Evolutionary conservation across 2,113 vertebrate species (phyloP).

Genomic region (Neoarius graeffei): DNA sequence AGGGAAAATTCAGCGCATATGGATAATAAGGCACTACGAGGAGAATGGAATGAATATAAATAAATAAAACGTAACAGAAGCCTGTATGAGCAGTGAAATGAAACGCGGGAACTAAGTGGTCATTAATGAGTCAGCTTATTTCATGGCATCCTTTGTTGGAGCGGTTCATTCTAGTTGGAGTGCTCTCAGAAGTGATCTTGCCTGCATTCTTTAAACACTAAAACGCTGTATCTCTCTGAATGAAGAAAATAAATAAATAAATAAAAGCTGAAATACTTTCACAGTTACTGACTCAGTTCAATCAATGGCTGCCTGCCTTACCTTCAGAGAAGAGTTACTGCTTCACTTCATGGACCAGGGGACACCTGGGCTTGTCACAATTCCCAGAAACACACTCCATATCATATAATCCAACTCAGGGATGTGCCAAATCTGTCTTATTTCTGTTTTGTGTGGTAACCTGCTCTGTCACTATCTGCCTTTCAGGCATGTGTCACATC

Average conservation of each 20-base stretch:
- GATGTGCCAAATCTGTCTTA: constrained; percentile 20
- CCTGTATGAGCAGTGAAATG: constrained; percentile 9
- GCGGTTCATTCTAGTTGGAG: background rate
- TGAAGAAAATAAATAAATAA: background rate
- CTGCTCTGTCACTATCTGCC: background rate
- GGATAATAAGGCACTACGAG: background rate
- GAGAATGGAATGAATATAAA: background rate
- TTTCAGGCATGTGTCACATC: constrained; percentile 7
- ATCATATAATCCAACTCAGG: constrained; percentile 17
- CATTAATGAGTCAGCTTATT: constrained; percentile 49
- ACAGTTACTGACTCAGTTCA: constrained; percentile 52
- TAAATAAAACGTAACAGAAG: background rate
- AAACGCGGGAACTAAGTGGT: constrained; percentile 21
- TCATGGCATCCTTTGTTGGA: constrained; percentile 37
- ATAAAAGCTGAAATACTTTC: constrained; percentile 38
- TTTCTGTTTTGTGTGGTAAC: background rate
- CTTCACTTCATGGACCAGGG: constrained; percentile 35
- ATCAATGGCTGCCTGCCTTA: constrained; percentile 51
- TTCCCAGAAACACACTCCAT: constrained; percentile 43
- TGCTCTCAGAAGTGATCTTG: constrained; percentile 17
- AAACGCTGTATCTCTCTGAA: constrained; percentile 13
- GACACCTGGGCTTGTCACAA: constrained; percentile 34
- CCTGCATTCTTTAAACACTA: constrained; percentile 4
- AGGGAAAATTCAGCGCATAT: background rate
- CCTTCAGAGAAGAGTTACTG: constrained; percentile 49